Percentiles rank a stretch among this genome's conserved stretches.
Evolutionary conservation across 2,797 vertebrate genomes (phyloP).

Genomic region (Vultur gryphus): DNA sequence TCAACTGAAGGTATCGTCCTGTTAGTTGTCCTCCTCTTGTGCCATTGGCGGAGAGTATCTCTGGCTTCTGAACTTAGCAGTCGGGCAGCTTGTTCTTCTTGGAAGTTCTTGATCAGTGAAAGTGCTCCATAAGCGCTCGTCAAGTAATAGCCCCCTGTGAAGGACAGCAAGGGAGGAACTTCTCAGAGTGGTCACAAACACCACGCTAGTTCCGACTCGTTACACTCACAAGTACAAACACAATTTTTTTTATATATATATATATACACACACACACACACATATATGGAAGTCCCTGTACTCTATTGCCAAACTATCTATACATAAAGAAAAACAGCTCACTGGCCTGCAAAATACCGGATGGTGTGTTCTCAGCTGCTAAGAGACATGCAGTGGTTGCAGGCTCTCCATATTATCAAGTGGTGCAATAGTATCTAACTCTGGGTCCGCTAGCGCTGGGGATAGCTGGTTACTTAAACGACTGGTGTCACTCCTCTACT

Average conservation of each 20-base stretch:
- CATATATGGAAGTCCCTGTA: not conserved
- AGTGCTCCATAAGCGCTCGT: conserved; percentile 95
- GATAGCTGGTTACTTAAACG: not conserved
- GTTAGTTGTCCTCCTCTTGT: conserved; percentile 89
- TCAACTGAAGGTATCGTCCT: conserved; percentile 88
- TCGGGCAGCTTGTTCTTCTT: conserved; percentile 93
- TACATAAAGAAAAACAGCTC: not conserved
- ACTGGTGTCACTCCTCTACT: not conserved
- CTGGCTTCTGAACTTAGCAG: conserved; percentile 90
- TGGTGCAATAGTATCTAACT: accelerated
- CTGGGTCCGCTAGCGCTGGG: not conserved
- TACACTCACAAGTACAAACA: not conserved
- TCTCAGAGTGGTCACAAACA: not conserved
- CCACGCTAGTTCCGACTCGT: not conserved
- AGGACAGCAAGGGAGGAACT: not conserved
- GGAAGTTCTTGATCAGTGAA: conserved; percentile 95
- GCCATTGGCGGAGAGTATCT: conserved; percentile 94
- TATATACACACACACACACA: accelerated
- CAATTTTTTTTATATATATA: not conserved
- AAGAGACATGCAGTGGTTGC: not conserved
- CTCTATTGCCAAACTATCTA: not conserved
- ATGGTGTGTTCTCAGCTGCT: not conserved
- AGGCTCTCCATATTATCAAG: not conserved
- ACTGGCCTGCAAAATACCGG: not conserved
- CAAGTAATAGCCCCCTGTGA: conserved; percentile 93